These are phyloP conservation scores for Cardinalis cardinalis DNA, from an alignment of 2,113 vertebrate genomes.

Conservation along the genomic window DNA sequence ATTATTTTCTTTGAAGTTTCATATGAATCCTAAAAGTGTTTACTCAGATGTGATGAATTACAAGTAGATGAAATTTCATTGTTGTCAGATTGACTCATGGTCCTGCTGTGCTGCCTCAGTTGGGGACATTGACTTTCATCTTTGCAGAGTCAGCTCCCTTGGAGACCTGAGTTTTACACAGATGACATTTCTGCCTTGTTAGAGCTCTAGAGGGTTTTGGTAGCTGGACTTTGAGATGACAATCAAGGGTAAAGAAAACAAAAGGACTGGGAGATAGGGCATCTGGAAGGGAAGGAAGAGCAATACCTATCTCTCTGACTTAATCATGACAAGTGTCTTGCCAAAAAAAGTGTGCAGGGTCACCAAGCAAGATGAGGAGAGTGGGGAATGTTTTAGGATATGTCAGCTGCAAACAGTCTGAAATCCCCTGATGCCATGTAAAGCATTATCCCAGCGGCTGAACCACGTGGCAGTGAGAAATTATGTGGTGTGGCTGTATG, in stretches of 20 bases:
- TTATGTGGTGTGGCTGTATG: neutral
- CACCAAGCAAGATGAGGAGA: neutral
- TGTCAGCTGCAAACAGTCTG: neutral
- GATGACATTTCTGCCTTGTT: neutral
- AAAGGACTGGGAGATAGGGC: fast-evolving
- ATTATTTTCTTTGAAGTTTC: neutral
- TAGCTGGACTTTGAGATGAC: neutral
- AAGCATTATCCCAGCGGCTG: neutral
- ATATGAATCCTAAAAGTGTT: constrained; percentile 9
- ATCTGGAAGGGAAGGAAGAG: neutral
- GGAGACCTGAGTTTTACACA: neutral
- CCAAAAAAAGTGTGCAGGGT: neutral
- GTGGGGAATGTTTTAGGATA: neutral
- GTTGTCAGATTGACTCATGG: neutral
- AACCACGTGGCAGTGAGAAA: neutral
- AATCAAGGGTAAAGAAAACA: neutral
- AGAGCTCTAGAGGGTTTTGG: neutral
- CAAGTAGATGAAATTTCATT: neutral
- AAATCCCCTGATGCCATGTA: neutral
- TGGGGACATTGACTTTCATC: neutral
- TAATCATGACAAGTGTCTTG: neutral
- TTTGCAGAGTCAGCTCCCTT: neutral
- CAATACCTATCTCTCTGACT: neutral
- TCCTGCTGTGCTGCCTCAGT: neutral
- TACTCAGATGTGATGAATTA: constrained; percentile 33